Base-by-base conservation (phyloP, 2,888 invertebrate species). In the Strigamia crassipes region DNA sequence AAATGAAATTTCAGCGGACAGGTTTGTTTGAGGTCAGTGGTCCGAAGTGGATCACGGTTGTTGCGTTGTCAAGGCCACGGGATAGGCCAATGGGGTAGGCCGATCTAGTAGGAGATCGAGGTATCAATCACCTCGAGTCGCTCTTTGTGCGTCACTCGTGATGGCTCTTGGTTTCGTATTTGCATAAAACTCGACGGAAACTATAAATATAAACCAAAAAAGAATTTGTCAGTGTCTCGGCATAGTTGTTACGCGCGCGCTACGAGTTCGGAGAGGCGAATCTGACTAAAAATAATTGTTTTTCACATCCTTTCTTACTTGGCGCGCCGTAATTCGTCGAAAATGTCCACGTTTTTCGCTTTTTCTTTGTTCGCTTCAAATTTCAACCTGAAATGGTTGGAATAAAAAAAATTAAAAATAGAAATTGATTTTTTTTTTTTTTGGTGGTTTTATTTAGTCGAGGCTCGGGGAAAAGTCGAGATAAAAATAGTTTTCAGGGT, bases 21-120 rank as follows among this genome's bases (percentile, higher is more conserved):
- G 61, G 61, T 61, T 61, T 61, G 21, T 23, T 23, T 61, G 18
- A 61, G 61, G 61, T 61, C 61, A 61, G 61, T 61, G 61, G 61
- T 61, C 61, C 23, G 61, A 61, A 15, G 23, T 61, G 23, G 61
- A 23, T 61, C 61, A 61, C 13, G 61, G 61, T 61, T n/a, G 10
- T n/a, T 9, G 18, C 18, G 56, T 61, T 61, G 61, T 61, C 61
- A 61, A 61, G 61, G 61, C 42, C 42, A 61, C 18, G 61, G 4
- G 10, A 5, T 18, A 9, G 9, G 10, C 61, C 61, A 61, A 61
- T 61, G 1, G 13, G 15, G 23, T n/a, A n/a, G n/a, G n/a, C n/a
- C n/a, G n/a, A n/a, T n/a, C n/a, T n/a, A n/a, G n/a, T n/a, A n/a
- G n/a, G n/a, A n/a, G n/a, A n/a, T 61, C 6, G 18, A 61, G 61